Evolutionary conservation across 2,888 invertebrate species (phyloP).

Genomic region (Calliopum simillimum): DNA sequence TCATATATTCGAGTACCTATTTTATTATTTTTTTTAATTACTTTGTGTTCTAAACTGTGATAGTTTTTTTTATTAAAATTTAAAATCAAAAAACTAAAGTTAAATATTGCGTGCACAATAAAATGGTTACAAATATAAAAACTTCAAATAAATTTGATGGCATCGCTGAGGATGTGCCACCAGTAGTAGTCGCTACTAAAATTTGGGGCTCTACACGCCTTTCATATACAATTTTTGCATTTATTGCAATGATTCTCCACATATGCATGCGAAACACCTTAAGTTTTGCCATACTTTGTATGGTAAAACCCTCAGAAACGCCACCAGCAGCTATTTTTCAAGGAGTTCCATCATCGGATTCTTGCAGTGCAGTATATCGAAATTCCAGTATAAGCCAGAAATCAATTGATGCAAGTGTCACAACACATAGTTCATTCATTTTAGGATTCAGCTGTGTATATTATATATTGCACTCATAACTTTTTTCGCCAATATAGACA

Average conservation of each 20-base stretch:
- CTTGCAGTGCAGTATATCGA: too few relatives aligned
- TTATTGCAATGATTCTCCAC: constrained; percentile 60
- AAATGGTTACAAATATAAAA: too few relatives aligned
- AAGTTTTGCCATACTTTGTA: constrained; percentile 71
- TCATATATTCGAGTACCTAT: too few relatives aligned
- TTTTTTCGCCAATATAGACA: too few relatives aligned
- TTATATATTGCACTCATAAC: too few relatives aligned
- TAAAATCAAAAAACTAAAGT: too few relatives aligned
- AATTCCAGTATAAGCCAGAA: too few relatives aligned
- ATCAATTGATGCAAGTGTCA: too few relatives aligned
- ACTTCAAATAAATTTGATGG: constrained; percentile 34
- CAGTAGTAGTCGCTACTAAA: constrained; percentile 20
- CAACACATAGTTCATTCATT: too few relatives aligned
- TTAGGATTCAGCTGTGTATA: too few relatives aligned
- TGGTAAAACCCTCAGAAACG: constrained; percentile 64
- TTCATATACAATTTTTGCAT: constrained; percentile 63
- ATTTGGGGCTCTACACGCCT: constrained; percentile 63
- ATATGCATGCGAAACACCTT: constrained; percentile 69
- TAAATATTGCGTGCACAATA: too few relatives aligned
- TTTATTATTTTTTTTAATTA: constrained; percentile 36
- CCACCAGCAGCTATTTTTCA: constrained; percentile 23
- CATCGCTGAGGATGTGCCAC: constrained; percentile 36
- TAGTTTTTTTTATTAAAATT: constrained; percentile 1
- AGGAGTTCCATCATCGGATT: neutral
- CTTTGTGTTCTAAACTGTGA: constrained; percentile 35